These are phyloP conservation scores for Conus canariensis DNA, from an alignment of 2,888 invertebrate genomes.

Conservation along the genomic window DNA sequence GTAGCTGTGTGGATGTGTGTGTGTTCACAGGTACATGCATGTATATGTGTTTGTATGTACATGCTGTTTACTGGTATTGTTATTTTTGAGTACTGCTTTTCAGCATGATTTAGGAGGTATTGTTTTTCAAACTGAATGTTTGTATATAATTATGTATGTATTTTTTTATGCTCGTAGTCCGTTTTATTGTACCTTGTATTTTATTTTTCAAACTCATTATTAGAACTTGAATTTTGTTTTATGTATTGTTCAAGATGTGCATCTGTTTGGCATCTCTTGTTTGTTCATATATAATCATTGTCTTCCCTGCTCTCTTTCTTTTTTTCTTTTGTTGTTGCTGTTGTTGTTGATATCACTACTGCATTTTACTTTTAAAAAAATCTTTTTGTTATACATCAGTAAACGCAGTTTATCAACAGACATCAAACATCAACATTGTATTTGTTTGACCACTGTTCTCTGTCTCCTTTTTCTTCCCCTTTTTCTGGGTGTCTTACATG, in stretches of 20 bases:
- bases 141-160: not conserved
- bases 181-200: not conserved
- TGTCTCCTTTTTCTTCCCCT: not conserved
- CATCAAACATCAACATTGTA: no score
- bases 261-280: not conserved
- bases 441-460: not conserved
- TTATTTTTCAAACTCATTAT: not conserved
- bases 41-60: no score
- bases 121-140: not conserved
- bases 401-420: not conserved
- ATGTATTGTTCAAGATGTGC: not conserved
- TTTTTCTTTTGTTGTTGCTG: not conserved
- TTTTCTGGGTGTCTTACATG: no score
- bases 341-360: not conserved
- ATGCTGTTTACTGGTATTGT: no score
- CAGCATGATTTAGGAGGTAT: not conserved
- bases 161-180: not conserved
- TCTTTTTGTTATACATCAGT: no score
- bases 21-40: no score
- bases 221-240: not conserved
- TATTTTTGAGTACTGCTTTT: not conserved
- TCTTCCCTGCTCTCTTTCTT: not conserved
- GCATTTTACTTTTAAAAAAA: no score
- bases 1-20: not conserved
- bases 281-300: not conserved